These are phyloP conservation scores for Globodera ellingtonae DNA, from an alignment of 1,140 invertebrate species.

Conservation along the genomic window DNA sequence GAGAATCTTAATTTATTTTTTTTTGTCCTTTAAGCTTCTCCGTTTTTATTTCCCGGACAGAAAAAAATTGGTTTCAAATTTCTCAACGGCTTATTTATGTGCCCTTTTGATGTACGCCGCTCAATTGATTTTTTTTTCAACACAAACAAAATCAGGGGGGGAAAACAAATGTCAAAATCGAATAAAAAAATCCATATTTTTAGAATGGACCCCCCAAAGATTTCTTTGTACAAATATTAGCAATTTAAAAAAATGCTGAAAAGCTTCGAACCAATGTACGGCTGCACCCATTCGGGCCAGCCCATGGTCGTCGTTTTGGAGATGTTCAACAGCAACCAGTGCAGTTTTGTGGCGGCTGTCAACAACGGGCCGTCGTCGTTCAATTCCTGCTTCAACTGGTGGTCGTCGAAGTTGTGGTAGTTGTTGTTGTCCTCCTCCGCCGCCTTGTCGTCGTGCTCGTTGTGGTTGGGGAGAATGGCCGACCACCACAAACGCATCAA, in stretches of 20 bases:
- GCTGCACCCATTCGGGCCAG: constrained; percentile 40
- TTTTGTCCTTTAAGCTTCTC: constrained; percentile 47
- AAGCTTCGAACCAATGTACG: constrained; percentile 24
- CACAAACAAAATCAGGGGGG: no score
- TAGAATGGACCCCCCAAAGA: no score
- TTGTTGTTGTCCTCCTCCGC: no score
- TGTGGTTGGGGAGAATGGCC: no score
- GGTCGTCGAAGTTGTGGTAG: neutral
- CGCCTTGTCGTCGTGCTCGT: no score
- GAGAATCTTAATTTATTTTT: constrained; percentile 9
- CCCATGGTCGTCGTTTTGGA: constrained; percentile 22
- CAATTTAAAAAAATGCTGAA: neutral
- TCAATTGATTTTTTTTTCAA: no score
- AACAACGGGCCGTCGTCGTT: neutral
- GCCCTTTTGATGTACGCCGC: no score
- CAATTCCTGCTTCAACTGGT: neutral
- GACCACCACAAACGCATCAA: no score
- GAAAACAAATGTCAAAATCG: no score
- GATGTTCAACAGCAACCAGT: neutral
- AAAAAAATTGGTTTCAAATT: constrained; percentile 41
- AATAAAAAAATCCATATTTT: no score
- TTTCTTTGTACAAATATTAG: no score
- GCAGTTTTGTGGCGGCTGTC: neutral
- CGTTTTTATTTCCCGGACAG: no score
- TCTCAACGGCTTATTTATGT: neutral